A percentile compares a stretch with the other conserved stretches of the same genome.
phyloP scores from a whole-genome alignment of 2,888 invertebrate genomes.

The Caradrina clavipalpis region DNA sequence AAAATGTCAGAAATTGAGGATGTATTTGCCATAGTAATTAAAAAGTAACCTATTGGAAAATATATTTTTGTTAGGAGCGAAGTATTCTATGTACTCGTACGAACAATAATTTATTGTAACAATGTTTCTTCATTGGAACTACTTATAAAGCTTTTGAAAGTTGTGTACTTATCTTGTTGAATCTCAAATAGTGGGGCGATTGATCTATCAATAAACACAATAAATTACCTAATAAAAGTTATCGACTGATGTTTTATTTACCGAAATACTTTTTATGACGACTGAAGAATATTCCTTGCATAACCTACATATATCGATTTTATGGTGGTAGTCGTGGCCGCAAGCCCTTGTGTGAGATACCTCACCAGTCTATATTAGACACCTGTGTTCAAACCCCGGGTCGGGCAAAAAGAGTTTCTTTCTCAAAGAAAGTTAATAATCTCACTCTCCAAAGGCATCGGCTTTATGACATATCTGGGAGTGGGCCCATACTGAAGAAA shows the following conservation, averaged over 20 bases:
- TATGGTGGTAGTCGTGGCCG: not conserved
- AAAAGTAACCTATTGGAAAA: slow-evolving; percentile 59
- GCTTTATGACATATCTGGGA: not conserved
- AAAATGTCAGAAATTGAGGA: not conserved
- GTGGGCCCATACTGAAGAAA: too few species aligned
- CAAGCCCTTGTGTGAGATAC: not conserved
- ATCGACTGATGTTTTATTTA: slow-evolving; percentile 68
- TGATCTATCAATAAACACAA: slow-evolving; percentile 79
- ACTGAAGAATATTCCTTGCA: not conserved
- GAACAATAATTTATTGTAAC: slow-evolving; percentile 55
- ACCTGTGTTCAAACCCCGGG: not conserved
- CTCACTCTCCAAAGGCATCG: too few species aligned
- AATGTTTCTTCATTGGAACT: slow-evolving; percentile 49
- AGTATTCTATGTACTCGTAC: slow-evolving; percentile 68
- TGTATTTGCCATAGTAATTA: slow-evolving; percentile 51
- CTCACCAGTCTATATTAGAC: not conserved
- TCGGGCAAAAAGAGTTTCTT: not conserved
- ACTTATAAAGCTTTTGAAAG: slow-evolving; percentile 75
- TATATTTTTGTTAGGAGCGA: slow-evolving; percentile 87
- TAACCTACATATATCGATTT: not conserved
- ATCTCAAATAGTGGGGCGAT: slow-evolving; percentile 80
- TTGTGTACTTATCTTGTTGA: slow-evolving; percentile 83
- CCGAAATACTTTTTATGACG: not conserved
- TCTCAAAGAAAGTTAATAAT: too few species aligned
- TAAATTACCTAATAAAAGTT: slow-evolving; percentile 74